A percentile compares a stretch with the other conserved stretches of the same genome.
These are phyloP conservation scores for Eristalis arbustorum DNA, from an alignment of 2,888 invertebrate genomes.

Conservation along the genomic window DNA sequence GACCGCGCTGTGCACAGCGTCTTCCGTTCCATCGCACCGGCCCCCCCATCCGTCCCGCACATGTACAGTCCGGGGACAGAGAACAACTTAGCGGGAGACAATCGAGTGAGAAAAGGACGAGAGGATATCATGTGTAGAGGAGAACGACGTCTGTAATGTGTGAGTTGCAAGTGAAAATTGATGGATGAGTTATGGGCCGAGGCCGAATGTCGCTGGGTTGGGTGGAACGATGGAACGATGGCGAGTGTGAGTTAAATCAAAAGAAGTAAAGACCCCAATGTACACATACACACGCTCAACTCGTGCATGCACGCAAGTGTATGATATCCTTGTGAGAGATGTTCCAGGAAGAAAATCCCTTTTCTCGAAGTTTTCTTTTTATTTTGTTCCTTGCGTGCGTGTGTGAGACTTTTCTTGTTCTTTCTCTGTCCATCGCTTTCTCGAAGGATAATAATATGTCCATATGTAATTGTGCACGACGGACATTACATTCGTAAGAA, in stretches of 20 bases:
- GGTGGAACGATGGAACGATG: too few relatives aligned
- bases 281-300: slow-evolving; percentile 51
- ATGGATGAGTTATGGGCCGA: slow-evolving; percentile 79
- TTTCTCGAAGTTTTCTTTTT: slow-evolving; percentile 1
- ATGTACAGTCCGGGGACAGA: neutral
- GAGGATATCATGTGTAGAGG: slow-evolving; percentile 15
- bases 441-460: slow-evolving; percentile 63
- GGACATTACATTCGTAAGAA: slow-evolving; percentile 50
- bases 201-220: neutral
- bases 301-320: slow-evolving; percentile 33
- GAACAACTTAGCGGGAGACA: neutral
- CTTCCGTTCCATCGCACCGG: neutral
- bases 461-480: slow-evolving; percentile 69
- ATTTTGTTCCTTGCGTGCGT: neutral
- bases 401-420: slow-evolving; percentile 3
- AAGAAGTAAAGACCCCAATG: slow-evolving; percentile 68
- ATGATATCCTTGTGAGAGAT: slow-evolving; percentile 35
- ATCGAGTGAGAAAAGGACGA: slow-evolving; percentile 43
- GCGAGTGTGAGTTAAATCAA: slow-evolving; percentile 71
- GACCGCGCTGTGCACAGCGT: slow-evolving; percentile 8
- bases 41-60: too few relatives aligned
- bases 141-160: slow-evolving; percentile 40
- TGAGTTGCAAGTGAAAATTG: slow-evolving; percentile 76
- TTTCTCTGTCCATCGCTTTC: neutral
- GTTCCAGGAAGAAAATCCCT: slow-evolving; percentile 37